Evolutionary conservation across 2,797 vertebrate species (phyloP), one percentile per base, ranked within the genome.

Genomic region (Cyprinodon diabolis): DNA sequence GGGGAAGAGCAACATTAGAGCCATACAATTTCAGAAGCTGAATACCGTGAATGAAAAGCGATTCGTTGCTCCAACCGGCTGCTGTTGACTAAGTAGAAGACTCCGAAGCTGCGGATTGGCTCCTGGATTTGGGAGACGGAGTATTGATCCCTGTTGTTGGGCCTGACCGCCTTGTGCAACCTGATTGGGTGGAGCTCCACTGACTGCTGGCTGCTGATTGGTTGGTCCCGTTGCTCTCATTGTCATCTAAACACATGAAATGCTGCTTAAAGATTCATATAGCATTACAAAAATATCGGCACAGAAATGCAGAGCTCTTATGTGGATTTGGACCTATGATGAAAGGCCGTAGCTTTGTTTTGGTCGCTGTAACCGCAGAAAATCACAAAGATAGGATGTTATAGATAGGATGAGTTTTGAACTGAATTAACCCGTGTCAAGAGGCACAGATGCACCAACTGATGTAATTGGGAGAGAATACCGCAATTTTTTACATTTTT

Each of bases 61-160:
- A 3, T 40, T 40, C 40, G 75, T 1, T 71, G 62, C 15, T 86
- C 95, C 96, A 90, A 98, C 97, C 60, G 96, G 96, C 73, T 97
- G 96, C 66, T 97, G 96, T 0, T 97, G 97, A 84, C 96, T 97
- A 76, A 98, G 96, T 4, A 98, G 96, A 3, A 98, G 96, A 70
- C 96, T 98, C 77, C 97, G 96, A 0, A 97, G 95, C 81, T 97
- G 97, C 1, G 97, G 97, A 83, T 97, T 97, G 90, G 97, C 97
- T 56, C 96, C 96, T 0, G 96, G 97, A 79, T 97, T 98, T n/a
- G 96, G 92, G 10, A 97, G 95, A 23, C 97, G 94, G 51, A 97
- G 95, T 77, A 97, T 92, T 48, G 94, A 91, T 12, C 92, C 94
- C 79, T 95, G 95, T 0, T 95, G 87, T 40, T 92, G 95, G 17